Base-by-base conservation (phyloP, 2,113 vertebrate species). In the Dasyornis broadbenti region DNA sequence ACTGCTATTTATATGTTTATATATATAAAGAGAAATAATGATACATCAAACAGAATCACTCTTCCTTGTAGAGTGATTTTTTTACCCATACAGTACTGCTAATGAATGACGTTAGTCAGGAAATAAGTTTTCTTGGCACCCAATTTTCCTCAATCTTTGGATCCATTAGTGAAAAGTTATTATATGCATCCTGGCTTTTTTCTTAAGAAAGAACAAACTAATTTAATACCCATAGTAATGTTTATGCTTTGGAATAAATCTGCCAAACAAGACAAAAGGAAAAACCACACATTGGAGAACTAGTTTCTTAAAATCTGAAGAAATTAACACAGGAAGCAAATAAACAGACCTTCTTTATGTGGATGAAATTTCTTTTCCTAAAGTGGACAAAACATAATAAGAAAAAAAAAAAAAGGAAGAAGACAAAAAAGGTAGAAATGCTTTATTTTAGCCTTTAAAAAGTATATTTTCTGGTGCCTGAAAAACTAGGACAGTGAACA, bases 61-160 rank as follows among this genome's bases (percentile, higher is more conserved):
- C 39, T 65, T 77, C 56, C 68, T 64, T 90, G 15, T 53, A 45
- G 18, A 68, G n/a, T 60, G 30, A 49, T 66, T 89, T 80, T 80
- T 91, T 79, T 76, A 92, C 89, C 69, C 70, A 30, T 83, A 44
- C 7, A 52, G 23, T 68, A 63, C 33, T 83, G 10, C 39, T 47
- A 86, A 88, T 92, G 18, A 66, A 81, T 80, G 90, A 81, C 2
- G 4, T 88, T 15, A 78, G 54, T 66, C 71, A 88, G 71, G 82
- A 96, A 94, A 86, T 77, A 94, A 80, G 60, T 83, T 92, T 92
- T 86, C 83, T 94, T 37, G 42, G 77, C 80, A 94, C 77, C 26
- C 72, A 89, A 79, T 94, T 93, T 86, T 49, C 72, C 44, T 60
- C 56, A 80, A 14, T 91, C 60, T 63, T 78, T 44, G 37, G 44